A percentile compares a stretch with the other conserved stretches of the same genome.
Conservation (phyloP, 2,888 invertebrate species). For the Pecten maximus region DNA sequence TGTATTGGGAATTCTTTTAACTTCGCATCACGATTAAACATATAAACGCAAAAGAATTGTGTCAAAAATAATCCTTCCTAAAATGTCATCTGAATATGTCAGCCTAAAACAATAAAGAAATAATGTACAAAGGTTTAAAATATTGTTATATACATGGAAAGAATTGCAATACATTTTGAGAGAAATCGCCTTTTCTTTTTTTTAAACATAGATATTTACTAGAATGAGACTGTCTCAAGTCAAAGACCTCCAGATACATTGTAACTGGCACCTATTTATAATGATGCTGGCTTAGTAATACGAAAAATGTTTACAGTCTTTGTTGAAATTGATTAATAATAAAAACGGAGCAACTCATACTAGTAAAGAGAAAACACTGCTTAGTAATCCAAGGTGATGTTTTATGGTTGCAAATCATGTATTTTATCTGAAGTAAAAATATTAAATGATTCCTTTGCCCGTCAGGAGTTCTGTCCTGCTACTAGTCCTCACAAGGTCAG, state of each 20-base stretch:
- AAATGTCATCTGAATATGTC: background rate
- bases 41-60: background rate
- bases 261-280: background rate
- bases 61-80: background rate
- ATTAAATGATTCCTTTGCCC: background rate
- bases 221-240: background rate
- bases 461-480: background rate
- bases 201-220: background rate
- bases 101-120: background rate
- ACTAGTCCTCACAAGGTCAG: background rate
- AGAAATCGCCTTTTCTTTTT: background rate
- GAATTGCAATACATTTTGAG: background rate
- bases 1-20: background rate
- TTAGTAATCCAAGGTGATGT: background rate
- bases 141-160: background rate
- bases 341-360: background rate
- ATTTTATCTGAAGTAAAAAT: conserved; percentile 1
- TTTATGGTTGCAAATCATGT: background rate
- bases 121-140: background rate
- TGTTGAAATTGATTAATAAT: background rate
- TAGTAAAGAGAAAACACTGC: background rate
- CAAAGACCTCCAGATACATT: background rate
- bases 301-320: background rate
- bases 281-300: background rate
- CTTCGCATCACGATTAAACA: background rate